Percentiles rank a stretch among this genome's conserved stretches.
Evolutionary conservation across 2,113 vertebrate genomes (phyloP).

Genomic region (Sinocyclocheilus grahami): DNA sequence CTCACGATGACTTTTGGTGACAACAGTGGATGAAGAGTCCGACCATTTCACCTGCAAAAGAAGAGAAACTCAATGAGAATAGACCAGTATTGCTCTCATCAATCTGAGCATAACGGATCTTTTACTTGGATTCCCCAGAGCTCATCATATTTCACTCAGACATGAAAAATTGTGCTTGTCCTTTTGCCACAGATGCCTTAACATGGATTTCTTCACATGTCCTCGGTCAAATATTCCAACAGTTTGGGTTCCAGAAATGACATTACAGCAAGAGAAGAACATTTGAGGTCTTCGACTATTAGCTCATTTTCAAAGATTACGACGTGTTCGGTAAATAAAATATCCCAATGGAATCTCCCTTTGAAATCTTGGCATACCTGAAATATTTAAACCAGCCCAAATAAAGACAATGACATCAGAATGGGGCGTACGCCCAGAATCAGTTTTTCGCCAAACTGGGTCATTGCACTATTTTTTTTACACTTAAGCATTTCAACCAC

Average conservation of each 20-base stretch:
- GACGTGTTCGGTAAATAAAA: conserved; percentile 15
- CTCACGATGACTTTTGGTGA: conserved; percentile 87
- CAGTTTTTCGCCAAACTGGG: conserved; percentile 32
- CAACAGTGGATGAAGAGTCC: conserved; percentile 79
- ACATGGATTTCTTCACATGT: background rate
- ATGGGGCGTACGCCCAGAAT: conserved; percentile 12
- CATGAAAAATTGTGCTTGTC: background rate
- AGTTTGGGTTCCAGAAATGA: background rate
- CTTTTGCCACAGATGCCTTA: background rate
- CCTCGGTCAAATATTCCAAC: background rate
- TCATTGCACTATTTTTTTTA: conserved; percentile 27
- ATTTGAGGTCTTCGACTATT: background rate
- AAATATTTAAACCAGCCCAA: background rate
- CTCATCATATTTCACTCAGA: conserved; percentile 8
- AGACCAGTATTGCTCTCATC: background rate
- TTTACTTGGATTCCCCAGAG: background rate
- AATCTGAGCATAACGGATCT: background rate
- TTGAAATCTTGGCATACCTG: background rate
- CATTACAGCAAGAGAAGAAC: conserved; percentile 6
- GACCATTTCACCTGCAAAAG: conserved; percentile 83
- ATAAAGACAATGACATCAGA: conserved; percentile 1
- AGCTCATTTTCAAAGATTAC: background rate
- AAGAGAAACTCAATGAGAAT: conserved; percentile 40
- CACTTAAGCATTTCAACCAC: background rate
- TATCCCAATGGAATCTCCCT: background rate